Evolutionary conservation across 1,140 invertebrate species (phyloP).

Genomic region (Prorops nasuta): DNA sequence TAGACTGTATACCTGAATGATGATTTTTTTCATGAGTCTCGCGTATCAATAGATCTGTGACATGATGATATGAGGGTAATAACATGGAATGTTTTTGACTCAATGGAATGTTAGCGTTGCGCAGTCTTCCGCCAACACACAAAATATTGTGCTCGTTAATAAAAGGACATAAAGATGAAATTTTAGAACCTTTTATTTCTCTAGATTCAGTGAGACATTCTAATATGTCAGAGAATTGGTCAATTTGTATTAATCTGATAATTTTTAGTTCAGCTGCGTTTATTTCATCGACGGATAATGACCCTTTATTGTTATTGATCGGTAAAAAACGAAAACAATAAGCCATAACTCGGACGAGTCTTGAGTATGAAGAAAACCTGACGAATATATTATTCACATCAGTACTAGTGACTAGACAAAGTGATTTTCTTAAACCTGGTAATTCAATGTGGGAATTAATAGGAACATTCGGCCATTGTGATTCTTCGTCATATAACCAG

Average conservation of each 20-base stretch:
- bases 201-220: neutral
- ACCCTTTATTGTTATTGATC: conserved; percentile 1
- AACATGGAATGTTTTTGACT: conserved; percentile 48
- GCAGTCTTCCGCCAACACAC: conserved; percentile 44
- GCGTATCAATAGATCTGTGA: conserved; percentile 37
- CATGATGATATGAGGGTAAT: conserved; percentile 26
- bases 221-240: neutral
- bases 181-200: neutral
- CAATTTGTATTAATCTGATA: neutral
- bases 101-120: conserved; percentile 24
- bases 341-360: neutral
- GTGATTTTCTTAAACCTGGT: neutral
- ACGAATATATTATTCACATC: neutral
- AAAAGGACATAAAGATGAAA: conserved; percentile 22
- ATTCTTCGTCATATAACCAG: conserved; percentile 14
- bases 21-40: conserved; percentile 18
- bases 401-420: neutral
- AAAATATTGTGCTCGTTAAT: conserved; percentile 35
- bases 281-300: neutral
- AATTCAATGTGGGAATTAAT: conserved; percentile 11
- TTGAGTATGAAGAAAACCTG: neutral
- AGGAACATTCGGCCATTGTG: neutral
- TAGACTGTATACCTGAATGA: conserved; percentile 17
- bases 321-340: conserved; percentile 4
- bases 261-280: no score